Conservation (phyloP, 2,888 invertebrate species). For the Pseudolycoriella hygida region DNA sequence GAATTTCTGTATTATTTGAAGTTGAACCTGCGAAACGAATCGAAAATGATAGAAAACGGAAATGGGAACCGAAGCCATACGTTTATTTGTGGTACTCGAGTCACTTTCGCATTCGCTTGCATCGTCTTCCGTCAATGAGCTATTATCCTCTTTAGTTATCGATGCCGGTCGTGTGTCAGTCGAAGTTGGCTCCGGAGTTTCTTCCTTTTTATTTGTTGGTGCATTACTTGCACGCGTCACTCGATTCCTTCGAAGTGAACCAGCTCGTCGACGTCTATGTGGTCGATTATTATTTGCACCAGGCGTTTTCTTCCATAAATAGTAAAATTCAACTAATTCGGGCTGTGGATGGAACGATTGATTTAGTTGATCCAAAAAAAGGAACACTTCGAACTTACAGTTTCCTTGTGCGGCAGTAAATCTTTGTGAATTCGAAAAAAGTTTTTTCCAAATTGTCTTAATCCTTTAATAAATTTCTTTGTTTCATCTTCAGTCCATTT, state of each 20-base stretch:
- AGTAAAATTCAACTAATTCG: conserved; percentile 96
- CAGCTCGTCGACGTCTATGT: conserved; percentile 74
- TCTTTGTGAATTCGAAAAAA: conserved; percentile 96
- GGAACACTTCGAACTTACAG: conserved; percentile 36
- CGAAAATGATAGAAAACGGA: not conserved
- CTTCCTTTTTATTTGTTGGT: conserved; percentile 59
- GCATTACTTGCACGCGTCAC: conserved; percentile 60
- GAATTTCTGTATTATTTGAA: conserved; percentile 6
- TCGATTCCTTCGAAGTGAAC: conserved; percentile 70
- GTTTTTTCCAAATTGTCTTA: conserved; percentile 96
- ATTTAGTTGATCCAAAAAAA: conserved; percentile 4
- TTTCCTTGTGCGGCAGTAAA: conserved; percentile 89
- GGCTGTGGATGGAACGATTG: conserved; percentile 34
- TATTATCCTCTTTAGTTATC: conserved; percentile 54
- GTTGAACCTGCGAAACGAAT: conserved; percentile 9
- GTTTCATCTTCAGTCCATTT: conserved; percentile 98
- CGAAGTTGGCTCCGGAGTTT: conserved; percentile 37
- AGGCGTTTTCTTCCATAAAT: conserved; percentile 98
- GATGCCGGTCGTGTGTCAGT: conserved; percentile 40
- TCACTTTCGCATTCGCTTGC: conserved; percentile 93
- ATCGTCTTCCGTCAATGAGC: conserved; percentile 74
- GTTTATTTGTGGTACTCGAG: conserved; percentile 61
- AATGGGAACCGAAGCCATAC: conserved; percentile 10
- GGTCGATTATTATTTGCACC: conserved; percentile 94
- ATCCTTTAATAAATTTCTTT: conserved; percentile 95